These are phyloP conservation scores for Agonopterix heracliana DNA, from an alignment of 2,888 invertebrate species.

Conservation along the genomic window DNA sequence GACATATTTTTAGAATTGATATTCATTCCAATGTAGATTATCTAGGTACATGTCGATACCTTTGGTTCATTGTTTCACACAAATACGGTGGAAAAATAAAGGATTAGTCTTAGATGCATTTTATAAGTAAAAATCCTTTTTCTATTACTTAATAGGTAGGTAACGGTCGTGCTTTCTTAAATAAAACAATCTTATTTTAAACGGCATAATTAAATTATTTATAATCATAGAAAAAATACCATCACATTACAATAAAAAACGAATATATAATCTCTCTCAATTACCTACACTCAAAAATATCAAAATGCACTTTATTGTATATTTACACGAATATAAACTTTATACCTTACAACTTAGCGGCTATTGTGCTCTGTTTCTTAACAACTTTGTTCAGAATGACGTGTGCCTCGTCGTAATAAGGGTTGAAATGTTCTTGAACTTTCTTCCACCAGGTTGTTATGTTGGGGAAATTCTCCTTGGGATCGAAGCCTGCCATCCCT, in stretches of 20 bases:
- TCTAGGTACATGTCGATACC: no score
- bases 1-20: neutral
- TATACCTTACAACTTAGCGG: conserved; percentile 31
- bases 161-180: no score
- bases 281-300: neutral
- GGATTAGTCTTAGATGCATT: no score
- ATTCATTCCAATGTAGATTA: neutral
- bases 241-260: neutral
- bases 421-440: conserved; percentile 77
- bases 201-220: no score
- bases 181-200: no score
- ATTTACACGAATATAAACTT: neutral
- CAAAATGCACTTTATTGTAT: neutral
- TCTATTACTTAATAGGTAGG: no score
- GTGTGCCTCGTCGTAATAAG: conserved; percentile 81
- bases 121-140: no score
- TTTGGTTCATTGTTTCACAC: no score
- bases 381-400: conserved; percentile 69
- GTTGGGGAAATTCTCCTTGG: conserved; percentile 74
- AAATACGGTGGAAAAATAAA: no score
- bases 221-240: neutral
- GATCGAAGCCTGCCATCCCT: conserved; percentile 83
- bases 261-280: neutral
- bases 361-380: conserved; percentile 33
- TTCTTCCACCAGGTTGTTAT: conserved; percentile 80